These are phyloP conservation scores for Calycopis cecrops DNA, from an alignment of 1,140 invertebrate species.

Conservation along the genomic window DNA sequence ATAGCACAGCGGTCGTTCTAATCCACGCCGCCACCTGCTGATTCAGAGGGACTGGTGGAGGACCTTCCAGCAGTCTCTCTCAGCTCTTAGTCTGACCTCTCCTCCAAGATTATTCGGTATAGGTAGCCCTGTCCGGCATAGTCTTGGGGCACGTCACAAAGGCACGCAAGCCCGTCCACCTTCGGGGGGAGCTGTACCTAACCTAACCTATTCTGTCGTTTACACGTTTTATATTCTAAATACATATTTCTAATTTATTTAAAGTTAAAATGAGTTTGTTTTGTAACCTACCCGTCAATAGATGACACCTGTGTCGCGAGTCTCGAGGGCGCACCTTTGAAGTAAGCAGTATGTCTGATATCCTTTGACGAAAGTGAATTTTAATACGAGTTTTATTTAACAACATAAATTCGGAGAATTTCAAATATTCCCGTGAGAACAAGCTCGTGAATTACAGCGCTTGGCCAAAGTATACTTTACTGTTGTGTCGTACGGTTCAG, in stretches of 20 bases:
- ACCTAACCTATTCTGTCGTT: too few species aligned
- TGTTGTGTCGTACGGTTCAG: background rate
- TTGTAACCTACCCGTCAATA: background rate
- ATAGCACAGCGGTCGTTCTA: too few species aligned
- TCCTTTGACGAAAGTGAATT: constrained; percentile 5
- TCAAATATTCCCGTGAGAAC: background rate
- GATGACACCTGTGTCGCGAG: background rate
- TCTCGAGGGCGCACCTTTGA: background rate
- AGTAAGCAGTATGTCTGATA: background rate
- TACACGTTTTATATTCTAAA: background rate
- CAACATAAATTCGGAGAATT: constrained; percentile 8
- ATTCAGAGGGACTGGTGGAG: too few species aligned
- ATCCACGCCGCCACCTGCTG: too few species aligned
- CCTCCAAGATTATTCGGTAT: too few species aligned
- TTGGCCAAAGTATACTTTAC: background rate
- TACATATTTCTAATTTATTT: background rate
- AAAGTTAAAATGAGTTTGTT: constrained; percentile 5
- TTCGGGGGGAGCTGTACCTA: too few species aligned
- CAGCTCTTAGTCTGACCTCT: too few species aligned
- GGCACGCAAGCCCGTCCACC: too few species aligned
- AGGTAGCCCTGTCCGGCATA: too few species aligned
- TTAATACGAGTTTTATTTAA: constrained; percentile 8
- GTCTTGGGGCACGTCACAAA: too few species aligned
- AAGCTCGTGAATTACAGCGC: background rate
- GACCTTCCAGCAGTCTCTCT: too few species aligned